Evolutionary conservation across 2,113 vertebrate genomes (phyloP), one percentile per base, ranked within the genome.

Genomic region (Platanista minor): DNA sequence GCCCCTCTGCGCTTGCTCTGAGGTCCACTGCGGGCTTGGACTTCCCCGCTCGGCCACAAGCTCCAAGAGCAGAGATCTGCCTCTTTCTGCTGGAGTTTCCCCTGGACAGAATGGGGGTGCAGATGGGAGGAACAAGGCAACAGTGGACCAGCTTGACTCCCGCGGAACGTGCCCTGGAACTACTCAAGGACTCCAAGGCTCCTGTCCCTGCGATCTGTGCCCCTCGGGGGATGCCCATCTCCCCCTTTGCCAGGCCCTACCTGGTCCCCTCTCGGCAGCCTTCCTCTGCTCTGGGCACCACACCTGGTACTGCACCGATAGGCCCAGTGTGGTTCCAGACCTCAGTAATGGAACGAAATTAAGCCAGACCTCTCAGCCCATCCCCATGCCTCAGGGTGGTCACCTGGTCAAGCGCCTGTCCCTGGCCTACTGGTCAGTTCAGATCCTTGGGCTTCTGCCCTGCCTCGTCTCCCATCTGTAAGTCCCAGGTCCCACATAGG

Each of bases 361-460:
- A 25, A 41, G 36, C 18, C 36, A 14, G 59, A 23, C 6, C 1
- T 11, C 31, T 66, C 11, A 39, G 72, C 18, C n/a, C 3, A 2
- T 62, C 3, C 8, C 23, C 1, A 4, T 33, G 46, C 20, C 10
- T 64, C 1, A 9, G 14, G 43, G 8, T 0, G 5, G 25, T 39
- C 54, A 14, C n/a, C 33, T 0, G 2, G 43, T 25, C 25, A 74
- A 21, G 29, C 8, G 27, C 49, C 6, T 72, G 5, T 61, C 31
- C 7, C 36, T 29, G 5, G 41, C 21, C 27, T 39, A 8, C 41
- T 23, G 41, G 31, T 46, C 36, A 67, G 31, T 33, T 90, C 36
- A 20, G 11, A 64, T 59, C 25, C 12, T 10, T 62, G 10, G 41
- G 43, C 31, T 41, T 59, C 41, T 82, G 13, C 36, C 17, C 14